These are phyloP conservation scores for Hoplodrina blanda DNA, from an alignment of 2,888 invertebrate genomes.

Conservation along the genomic window DNA sequence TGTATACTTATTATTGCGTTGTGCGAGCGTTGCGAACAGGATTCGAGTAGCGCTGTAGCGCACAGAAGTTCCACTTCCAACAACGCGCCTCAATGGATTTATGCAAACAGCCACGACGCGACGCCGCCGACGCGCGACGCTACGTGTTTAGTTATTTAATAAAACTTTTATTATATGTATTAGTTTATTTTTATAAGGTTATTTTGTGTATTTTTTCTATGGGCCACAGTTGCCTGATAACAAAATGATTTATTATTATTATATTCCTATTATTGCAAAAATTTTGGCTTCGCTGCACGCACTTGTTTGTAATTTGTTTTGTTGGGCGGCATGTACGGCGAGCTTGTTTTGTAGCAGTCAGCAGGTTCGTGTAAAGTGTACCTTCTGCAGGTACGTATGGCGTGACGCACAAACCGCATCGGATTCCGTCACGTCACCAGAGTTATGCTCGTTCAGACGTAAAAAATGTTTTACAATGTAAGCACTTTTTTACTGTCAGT, in stretches of 20 bases:
- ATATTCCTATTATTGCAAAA: too few relatives aligned
- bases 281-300: not conserved
- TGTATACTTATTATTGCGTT: slow-evolving; percentile 19
- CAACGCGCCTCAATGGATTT: not conserved
- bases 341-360: not conserved
- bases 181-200: too few relatives aligned
- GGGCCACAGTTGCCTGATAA: too few relatives aligned
- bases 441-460: slow-evolving; percentile 46
- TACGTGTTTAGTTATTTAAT: too few relatives aligned
- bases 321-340: not conserved
- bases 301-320: not conserved
- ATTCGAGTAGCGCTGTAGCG: not conserved
- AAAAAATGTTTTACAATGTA: slow-evolving; percentile 60
- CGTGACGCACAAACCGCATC: slow-evolving; percentile 23
- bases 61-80: slow-evolving; percentile 21
- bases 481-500: slow-evolving; percentile 49
- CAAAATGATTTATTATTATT: too few relatives aligned
- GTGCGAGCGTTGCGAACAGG: slow-evolving; percentile 25
- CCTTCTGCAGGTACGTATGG: slow-evolving; percentile 21
- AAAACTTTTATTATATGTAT: too few relatives aligned
- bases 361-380: not conserved
- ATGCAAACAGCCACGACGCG: too few relatives aligned
- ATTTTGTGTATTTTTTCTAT: too few relatives aligned
- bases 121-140: too few relatives aligned
- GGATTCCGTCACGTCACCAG: slow-evolving; percentile 61